These are phyloP conservation scores for Neodiprion lecontei DNA, from an alignment of 1,140 invertebrate species.

Conservation along the genomic window DNA sequence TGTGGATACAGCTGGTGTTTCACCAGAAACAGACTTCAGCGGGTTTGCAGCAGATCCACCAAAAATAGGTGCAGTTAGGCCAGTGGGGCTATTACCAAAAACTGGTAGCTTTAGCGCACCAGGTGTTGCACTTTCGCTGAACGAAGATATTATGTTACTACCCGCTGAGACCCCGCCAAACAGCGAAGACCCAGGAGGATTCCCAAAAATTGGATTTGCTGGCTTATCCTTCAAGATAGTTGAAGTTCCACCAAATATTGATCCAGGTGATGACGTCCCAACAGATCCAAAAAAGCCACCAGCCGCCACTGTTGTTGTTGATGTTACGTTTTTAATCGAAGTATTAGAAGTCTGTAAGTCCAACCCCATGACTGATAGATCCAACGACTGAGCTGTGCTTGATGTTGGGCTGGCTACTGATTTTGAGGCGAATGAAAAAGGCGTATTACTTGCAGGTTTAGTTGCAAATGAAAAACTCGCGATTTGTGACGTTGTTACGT, in stretches of 20 bases:
- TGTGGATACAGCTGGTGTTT: neutral
- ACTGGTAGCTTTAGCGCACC: neutral
- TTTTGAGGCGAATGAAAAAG: constrained; percentile 17
- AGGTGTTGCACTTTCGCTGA: neutral
- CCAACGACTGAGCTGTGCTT: neutral
- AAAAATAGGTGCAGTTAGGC: constrained; percentile 16
- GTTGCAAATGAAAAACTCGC: constrained; percentile 37
- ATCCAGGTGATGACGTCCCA: neutral
- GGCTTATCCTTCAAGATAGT: neutral
- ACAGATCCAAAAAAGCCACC: neutral
- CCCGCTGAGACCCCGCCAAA: constrained; percentile 23
- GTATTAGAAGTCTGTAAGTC: neutral
- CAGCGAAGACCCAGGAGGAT: constrained; percentile 8
- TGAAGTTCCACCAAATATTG: neutral
- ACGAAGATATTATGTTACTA: neutral
- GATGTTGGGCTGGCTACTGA: constrained; percentile 3
- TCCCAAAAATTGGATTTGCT: neutral
- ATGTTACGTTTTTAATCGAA: neutral
- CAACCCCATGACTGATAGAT: neutral
- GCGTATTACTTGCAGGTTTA: constrained; percentile 25
- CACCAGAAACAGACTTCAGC: neutral
- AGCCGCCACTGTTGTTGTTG: neutral
- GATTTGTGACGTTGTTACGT: neutral
- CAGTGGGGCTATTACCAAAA: constrained; percentile 13
- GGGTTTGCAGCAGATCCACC: constrained; percentile 12